Evolutionary conservation across 2,113 vertebrate genomes (phyloP).

Genomic region (Centropristis striata): DNA sequence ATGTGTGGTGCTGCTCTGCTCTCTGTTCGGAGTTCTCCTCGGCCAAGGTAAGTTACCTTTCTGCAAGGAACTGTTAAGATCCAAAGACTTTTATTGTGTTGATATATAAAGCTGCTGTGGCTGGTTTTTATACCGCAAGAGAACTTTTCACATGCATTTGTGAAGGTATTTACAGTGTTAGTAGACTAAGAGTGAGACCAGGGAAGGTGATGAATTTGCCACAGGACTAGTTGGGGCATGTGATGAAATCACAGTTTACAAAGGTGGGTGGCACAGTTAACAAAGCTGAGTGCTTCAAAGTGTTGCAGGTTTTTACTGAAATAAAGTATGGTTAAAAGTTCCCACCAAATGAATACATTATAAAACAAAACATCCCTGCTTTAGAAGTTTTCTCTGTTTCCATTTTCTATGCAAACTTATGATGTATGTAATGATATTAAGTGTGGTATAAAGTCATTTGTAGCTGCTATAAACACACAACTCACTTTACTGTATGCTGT

Average conservation of each 20-base stretch:
- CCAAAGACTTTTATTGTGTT: too few species aligned
- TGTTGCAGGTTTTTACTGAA: constrained; percentile 13
- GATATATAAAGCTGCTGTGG: too few species aligned
- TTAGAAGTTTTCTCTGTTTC: background rate
- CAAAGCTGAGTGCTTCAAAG: constrained; percentile 43
- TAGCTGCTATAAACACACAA: background rate
- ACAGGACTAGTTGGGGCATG: constrained; percentile 69
- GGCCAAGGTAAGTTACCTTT: constrained; percentile 82
- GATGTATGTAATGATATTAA: background rate
- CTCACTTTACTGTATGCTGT: too few species aligned
- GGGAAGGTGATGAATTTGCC: constrained; percentile 50
- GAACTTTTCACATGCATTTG: background rate
- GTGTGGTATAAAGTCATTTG: background rate
- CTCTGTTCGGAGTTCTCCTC: constrained; percentile 75
- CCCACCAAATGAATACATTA: background rate
- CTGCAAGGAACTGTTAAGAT: background rate
- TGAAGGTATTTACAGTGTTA: background rate
- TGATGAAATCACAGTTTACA: constrained; percentile 44
- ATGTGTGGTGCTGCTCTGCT: constrained; percentile 70
- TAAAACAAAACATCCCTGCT: background rate
- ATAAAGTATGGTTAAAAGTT: background rate
- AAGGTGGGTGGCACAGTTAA: constrained; percentile 24
- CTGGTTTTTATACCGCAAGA: background rate
- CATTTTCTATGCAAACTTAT: too few species aligned
- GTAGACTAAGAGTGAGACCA: constrained; percentile 20